Evolutionary conservation across 2,888 invertebrate genomes (phyloP).

Genomic region (Blomia tropicalis): DNA sequence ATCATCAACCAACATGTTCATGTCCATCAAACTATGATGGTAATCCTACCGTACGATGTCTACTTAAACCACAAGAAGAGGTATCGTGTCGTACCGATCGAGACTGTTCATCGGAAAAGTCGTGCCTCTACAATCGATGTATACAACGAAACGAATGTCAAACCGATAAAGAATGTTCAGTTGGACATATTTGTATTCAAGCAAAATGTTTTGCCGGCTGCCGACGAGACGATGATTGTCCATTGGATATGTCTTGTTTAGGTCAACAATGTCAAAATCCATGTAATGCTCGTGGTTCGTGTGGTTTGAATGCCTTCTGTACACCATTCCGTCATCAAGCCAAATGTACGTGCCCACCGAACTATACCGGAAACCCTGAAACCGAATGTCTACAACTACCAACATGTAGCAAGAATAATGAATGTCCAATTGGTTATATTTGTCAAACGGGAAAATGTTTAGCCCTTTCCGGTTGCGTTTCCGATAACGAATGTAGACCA

Average conservation of each 20-base stretch:
- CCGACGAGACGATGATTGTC: conserved; percentile 53
- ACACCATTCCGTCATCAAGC: conserved; percentile 62
- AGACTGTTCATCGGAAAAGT: conserved; percentile 23
- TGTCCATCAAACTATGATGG: conserved; percentile 56
- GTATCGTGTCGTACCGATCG: conserved; percentile 26
- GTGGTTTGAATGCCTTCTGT: conserved; percentile 64
- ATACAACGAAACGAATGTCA: conserved; percentile 20
- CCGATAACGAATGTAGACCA: conserved; percentile 53
- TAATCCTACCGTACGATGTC: conserved; percentile 22
- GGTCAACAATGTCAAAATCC: conserved; percentile 79
- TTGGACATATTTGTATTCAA: conserved; percentile 31
- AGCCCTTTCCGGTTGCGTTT: conserved; percentile 40
- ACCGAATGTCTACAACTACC: conserved; percentile 21
- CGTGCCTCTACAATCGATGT: conserved; percentile 22
- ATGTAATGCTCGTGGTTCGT: conserved; percentile 68
- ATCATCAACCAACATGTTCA: conserved; percentile 60
- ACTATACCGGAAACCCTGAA: conserved; percentile 46
- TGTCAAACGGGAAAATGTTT: conserved; percentile 30
- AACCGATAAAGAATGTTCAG: conserved; percentile 35
- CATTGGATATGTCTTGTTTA: conserved; percentile 68
- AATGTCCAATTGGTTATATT: conserved; percentile 42
- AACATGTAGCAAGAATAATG: conserved; percentile 34
- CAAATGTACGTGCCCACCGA: conserved; percentile 57
- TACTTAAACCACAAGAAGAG: conserved; percentile 17
- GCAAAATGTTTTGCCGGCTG: conserved; percentile 31